A percentile compares a stretch with the other conserved stretches of the same genome.
Conservation (phyloP, 2,797 vertebrate species). For the Thalassophryne amazonica region DNA sequence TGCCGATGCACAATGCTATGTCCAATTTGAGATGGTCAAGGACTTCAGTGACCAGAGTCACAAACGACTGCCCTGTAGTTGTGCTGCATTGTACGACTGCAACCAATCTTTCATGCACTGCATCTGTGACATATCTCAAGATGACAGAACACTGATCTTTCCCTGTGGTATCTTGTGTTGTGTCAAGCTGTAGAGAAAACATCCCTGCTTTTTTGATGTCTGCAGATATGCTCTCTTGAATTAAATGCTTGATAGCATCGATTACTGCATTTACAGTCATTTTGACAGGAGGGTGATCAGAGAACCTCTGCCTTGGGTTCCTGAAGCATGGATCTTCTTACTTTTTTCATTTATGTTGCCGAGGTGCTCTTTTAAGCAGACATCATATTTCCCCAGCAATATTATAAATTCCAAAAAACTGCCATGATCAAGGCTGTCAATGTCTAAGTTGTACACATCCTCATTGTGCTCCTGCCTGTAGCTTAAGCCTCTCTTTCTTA, state of each 20-base stretch:
- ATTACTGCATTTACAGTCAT: background rate
- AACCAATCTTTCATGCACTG: background rate
- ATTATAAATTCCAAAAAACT: too few species aligned
- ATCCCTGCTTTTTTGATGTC: background rate
- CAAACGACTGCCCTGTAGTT: conserved; percentile 4
- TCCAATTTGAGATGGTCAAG: background rate
- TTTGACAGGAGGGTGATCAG: too few species aligned
- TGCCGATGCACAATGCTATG: background rate
- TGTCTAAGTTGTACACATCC: too few species aligned
- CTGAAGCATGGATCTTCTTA: too few species aligned
- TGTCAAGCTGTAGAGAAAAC: background rate
- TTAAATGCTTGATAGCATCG: background rate
- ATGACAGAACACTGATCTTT: background rate
- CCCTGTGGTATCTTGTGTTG: background rate
- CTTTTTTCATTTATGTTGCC: too few species aligned
- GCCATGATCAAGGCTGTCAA: too few species aligned
- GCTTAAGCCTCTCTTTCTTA: too few species aligned
- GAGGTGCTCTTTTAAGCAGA: too few species aligned
- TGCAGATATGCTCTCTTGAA: background rate
- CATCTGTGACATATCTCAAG: too few species aligned
- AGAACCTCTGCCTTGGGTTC: too few species aligned
- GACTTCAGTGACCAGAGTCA: background rate
- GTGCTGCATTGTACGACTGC: background rate
- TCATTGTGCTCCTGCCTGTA: too few species aligned
- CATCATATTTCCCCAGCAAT: too few species aligned